phyloP scores from a whole-genome alignment of 2,797 vertebrate species.

The Lindbergichthys nudifrons region DNA sequence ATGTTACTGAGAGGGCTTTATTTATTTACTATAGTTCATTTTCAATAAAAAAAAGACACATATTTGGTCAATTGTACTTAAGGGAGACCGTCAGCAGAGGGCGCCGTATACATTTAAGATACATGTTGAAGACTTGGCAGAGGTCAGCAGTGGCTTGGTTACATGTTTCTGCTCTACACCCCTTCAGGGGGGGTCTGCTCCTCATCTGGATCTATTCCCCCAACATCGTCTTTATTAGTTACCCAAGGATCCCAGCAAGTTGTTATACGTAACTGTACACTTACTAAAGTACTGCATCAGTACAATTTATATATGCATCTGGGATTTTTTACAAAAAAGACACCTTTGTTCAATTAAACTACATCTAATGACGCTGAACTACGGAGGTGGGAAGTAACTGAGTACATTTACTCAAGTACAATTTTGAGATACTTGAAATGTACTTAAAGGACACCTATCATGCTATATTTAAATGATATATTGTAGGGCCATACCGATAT shows the following conservation, averaged over 20 bases:
- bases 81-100: constrained; percentile 50
- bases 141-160: background rate
- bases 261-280: background rate
- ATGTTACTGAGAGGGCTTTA: background rate
- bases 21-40: too few species aligned
- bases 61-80: background rate
- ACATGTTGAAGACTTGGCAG: background rate
- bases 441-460: too few species aligned
- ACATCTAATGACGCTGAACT: background rate
- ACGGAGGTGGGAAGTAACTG: too few species aligned
- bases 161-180: constrained; percentile 8
- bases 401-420: too few species aligned
- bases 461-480: too few species aligned
- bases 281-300: too few species aligned
- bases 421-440: too few species aligned
- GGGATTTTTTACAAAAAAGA: background rate
- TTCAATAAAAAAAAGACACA: background rate
- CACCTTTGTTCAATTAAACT: background rate
- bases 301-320: background rate
- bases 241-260: background rate
- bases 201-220: background rate
- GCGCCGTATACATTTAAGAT: constrained; percentile 9
- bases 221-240: background rate
- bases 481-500: too few species aligned
- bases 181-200: constrained; percentile 11